Base-by-base conservation (phyloP, 2,888 invertebrate species). In the Zeuzera pyrina region DNA sequence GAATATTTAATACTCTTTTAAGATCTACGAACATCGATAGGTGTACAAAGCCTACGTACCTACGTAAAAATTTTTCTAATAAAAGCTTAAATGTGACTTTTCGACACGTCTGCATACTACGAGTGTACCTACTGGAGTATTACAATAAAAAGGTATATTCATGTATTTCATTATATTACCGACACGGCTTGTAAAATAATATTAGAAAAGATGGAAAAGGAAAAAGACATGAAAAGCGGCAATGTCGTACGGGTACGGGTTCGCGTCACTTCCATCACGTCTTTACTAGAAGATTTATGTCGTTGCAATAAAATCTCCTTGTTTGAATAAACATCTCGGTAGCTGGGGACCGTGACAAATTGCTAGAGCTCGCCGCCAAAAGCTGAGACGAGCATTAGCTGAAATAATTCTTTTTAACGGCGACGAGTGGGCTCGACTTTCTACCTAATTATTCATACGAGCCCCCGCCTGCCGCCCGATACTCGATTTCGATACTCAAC, bases 261-360 rank as follows among this genome's bases (percentile, higher is more conserved):
- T 54, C 57, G 53, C 60, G 69, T 69, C 71, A 69, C 62, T 74
- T 57, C 62, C 67, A 71, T 67, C 64, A 61, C 63, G 64, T 59
- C 60, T 63, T 63, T 52, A 49, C 49, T 39, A 43, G 49, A 67
- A 74, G 72, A 76, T 76, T 78, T 72, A 78, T 76, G 70, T 71
- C 63, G 63, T 73, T 72, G 71, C 74, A 76, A 79, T 78, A 76
- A 78, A 77, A 78, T 73, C 67, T 69, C 15, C 63, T 71, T 69
- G 69, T 78, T 77, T 76, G 79, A 78, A 79, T 79, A 78, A 79
- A 78, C 76, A 79, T 76, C 69, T 67, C 64, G 50, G 47, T 47
- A 42, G 56, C 47, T 49, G 57, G 58, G 56, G 55, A 58, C 64
- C 60, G 74, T 79, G 74, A 79, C 74, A 79, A 79, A 81, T 78